Evolutionary conservation across 2,888 invertebrate species (phyloP), one percentile per base, ranked within the genome.

Genomic region (Gymnosoma rotundatum): DNA sequence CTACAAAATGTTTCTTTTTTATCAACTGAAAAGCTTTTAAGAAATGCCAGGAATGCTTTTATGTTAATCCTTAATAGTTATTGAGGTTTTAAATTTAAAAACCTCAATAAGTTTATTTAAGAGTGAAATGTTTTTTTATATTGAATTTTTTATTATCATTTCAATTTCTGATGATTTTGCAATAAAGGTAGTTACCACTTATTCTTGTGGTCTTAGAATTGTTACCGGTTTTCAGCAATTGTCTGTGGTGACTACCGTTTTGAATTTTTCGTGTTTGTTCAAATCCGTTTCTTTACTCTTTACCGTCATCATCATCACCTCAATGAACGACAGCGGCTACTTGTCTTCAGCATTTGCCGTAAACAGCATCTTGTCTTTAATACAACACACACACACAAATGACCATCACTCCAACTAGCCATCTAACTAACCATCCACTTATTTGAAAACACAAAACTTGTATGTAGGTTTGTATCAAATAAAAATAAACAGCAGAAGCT

Each of bases 341-440:
- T 86, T 75, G 87, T 87, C 70, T 87, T 87, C 32, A 87, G 81
- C 86, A 76, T 78, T 80, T 72, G 69, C 74, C 74, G 74, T 80
- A 78, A 76, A 63, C 73, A 83, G 83, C 80, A 80, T 79, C 75
- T 80, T 72, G 60, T 21, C 67, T 70, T 70, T 21, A 73, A 48
- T 50, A 58, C n/a, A 21, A 61, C 45, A 60, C 32, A 36, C 32
- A 56, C 16, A 64, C 48, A 38, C 32, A 32, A 25, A 25, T 25
- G 32, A 5, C 32, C 52, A 52, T 2, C 14, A 18, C 18, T n/a
- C 32, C 6, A 45, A 8, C 25, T 12, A 36, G 14, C 45, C 18
- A 64, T 42, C 20, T 42, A 63, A 25, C 25, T 20, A 61, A 52
- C 56, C n/a, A 63, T 45, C 38, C 48, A 70, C 21, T 56, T 64